phyloP scores from a whole-genome alignment of 2,888 invertebrate species.

The Diaprepes abbreviatus region DNA sequence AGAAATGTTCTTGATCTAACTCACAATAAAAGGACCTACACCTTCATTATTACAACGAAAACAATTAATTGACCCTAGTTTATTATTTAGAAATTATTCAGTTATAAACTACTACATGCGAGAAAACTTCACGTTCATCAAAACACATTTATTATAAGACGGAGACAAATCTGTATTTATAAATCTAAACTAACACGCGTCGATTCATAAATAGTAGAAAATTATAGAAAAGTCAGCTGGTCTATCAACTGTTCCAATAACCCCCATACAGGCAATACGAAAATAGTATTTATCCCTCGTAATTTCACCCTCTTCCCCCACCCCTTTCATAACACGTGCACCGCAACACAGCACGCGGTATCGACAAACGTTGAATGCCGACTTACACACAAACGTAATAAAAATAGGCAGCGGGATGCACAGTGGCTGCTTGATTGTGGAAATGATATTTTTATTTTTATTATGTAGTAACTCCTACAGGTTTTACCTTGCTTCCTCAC shows the following conservation, averaged over 20 bases:
- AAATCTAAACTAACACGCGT: background rate
- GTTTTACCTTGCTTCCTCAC: slow-evolving; percentile 47
- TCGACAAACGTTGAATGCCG: slow-evolving; percentile 27
- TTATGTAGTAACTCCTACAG: background rate
- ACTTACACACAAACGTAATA: slow-evolving; percentile 16
- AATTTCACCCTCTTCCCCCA: slow-evolving; percentile 28
- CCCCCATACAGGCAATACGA: slow-evolving; percentile 5
- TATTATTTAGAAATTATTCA: no score
- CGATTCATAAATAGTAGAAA: slow-evolving; percentile 3
- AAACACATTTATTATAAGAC: no score
- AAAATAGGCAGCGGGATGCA: slow-evolving; percentile 19
- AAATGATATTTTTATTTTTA: background rate
- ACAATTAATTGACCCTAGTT: no score
- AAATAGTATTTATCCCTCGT: slow-evolving; percentile 16
- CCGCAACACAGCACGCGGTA: slow-evolving; percentile 36
- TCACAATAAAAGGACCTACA: no score
- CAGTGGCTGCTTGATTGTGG: slow-evolving; percentile 6
- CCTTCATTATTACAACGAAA: no score
- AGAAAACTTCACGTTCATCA: no score
- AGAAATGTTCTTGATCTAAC: no score
- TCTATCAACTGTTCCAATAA: slow-evolving; percentile 7
- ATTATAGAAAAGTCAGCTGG: slow-evolving; percentile 4
- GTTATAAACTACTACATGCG: no score
- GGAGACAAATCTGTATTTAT: no score
- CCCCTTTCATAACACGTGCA: slow-evolving; percentile 36